A percentile compares a stretch with the other conserved stretches of the same genome.
Conservation (phyloP, 1,140 invertebrate species). For the Aphaenogaster ashmeadi region DNA sequence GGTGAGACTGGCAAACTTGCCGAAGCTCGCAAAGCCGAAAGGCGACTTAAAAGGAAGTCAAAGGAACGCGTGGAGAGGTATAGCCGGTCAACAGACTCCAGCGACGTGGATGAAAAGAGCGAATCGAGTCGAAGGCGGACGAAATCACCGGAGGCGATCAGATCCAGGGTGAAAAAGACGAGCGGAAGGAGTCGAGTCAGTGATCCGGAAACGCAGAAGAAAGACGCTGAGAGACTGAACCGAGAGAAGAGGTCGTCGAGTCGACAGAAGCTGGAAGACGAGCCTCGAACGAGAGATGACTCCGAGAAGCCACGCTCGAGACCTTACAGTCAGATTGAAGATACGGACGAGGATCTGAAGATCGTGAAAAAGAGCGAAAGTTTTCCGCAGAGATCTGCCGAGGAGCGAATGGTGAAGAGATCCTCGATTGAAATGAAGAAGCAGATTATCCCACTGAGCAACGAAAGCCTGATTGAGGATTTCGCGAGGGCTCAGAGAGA, state of each 20-base stretch:
- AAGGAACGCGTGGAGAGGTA: slow-evolving; percentile 72
- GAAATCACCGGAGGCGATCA: slow-evolving; percentile 76
- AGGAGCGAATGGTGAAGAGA: slow-evolving; percentile 27
- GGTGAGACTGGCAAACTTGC: slow-evolving; percentile 2
- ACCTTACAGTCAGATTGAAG: slow-evolving; percentile 33
- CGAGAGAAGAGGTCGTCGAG: slow-evolving; percentile 67
- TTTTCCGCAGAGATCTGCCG: slow-evolving; percentile 30
- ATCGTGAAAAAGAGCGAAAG: slow-evolving; percentile 70
- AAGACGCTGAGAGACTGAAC: slow-evolving; percentile 6
- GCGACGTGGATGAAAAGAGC: slow-evolving; percentile 76
- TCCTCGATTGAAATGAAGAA: slow-evolving; percentile 76
- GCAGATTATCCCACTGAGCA: slow-evolving; percentile 84
- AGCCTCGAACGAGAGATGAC: neutral
- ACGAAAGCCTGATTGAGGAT: slow-evolving; percentile 83
- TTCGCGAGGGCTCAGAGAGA: slow-evolving; percentile 81
- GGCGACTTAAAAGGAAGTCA: slow-evolving; percentile 66
- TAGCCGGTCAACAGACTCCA: slow-evolving; percentile 76
- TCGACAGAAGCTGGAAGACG: slow-evolving; percentile 53
- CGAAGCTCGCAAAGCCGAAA: slow-evolving; percentile 54
- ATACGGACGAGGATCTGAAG: slow-evolving; percentile 59
- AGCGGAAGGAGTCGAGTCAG: slow-evolving; percentile 37
- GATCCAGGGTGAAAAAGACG: slow-evolving; percentile 49
- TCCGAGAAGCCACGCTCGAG: slow-evolving; percentile 22
- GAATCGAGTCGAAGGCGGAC: slow-evolving; percentile 67
- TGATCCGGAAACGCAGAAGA: slow-evolving; percentile 54